Evolutionary conservation across 2,888 invertebrate species (phyloP).

Genomic region (Sinodicranocentrus sp.): DNA sequence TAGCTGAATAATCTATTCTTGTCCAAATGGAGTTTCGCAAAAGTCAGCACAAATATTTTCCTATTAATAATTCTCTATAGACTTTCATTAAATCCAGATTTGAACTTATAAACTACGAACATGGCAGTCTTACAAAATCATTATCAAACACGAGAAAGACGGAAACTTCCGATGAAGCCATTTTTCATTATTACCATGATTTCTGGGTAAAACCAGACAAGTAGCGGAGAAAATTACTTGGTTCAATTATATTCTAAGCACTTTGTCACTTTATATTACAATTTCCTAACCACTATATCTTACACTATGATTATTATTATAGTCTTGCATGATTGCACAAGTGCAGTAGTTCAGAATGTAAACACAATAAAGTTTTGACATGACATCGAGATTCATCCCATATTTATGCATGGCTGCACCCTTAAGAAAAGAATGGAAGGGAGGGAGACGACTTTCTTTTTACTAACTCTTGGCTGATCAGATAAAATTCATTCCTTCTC

Average conservation of each 20-base stretch:
- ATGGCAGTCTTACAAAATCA: conserved; percentile 60
- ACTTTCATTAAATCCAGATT: too few relatives aligned
- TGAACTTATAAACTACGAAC: conserved; percentile 7
- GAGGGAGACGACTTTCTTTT: neutral
- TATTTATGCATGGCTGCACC: conserved; percentile 45
- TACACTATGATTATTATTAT: neutral
- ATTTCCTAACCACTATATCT: neutral
- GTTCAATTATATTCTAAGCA: too few relatives aligned
- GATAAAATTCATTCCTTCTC: neutral
- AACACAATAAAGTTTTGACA: conserved; percentile 32
- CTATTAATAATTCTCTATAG: too few relatives aligned
- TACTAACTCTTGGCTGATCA: neutral
- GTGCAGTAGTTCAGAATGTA: conserved; percentile 25
- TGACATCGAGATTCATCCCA: conserved; percentile 39
- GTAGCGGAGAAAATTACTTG: neutral
- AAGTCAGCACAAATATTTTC: too few relatives aligned
- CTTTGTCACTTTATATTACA: neutral
- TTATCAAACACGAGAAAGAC: too few relatives aligned
- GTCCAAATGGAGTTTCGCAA: too few relatives aligned
- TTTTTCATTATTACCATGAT: too few relatives aligned
- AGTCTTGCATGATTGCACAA: conserved; percentile 47
- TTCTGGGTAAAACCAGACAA: neutral
- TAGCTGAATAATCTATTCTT: too few relatives aligned
- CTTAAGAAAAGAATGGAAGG: conserved; percentile 26
- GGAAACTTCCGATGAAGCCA: too few relatives aligned